Evolutionary conservation across 2,797 vertebrate species (phyloP).

Genomic region (Lacerta bilineata): DNA sequence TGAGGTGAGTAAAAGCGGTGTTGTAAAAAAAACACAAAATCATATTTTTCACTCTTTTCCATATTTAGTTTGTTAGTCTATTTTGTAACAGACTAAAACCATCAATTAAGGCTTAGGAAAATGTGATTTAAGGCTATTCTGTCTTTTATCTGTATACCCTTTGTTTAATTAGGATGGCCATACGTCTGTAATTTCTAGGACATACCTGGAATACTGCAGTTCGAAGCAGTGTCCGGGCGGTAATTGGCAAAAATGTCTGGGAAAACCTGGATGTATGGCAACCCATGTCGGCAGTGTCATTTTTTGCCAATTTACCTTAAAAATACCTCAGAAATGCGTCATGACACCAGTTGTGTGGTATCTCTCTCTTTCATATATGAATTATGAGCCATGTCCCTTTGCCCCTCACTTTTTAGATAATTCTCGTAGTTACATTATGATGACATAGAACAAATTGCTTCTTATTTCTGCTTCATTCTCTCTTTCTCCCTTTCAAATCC

Average conservation of each 20-base stretch:
- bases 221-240: too few relatives aligned
- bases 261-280: too few relatives aligned
- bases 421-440: neutral
- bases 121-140: neutral
- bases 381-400: neutral
- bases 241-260: too few relatives aligned
- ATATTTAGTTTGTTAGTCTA: neutral
- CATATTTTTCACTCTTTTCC: neutral
- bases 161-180: neutral
- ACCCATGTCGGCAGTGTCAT: too few relatives aligned
- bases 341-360: neutral
- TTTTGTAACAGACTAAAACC: neutral
- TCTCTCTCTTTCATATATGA: neutral
- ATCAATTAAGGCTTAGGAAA: neutral
- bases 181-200: too few relatives aligned
- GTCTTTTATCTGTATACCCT: neutral
- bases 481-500: constrained; percentile 38
- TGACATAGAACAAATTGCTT: neutral
- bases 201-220: too few relatives aligned
- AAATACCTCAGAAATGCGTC: neutral
- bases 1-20: constrained; percentile 84
- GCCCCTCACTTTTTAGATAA: neutral
- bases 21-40: neutral
- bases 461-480: neutral
- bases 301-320: too few relatives aligned